phyloP scores from a whole-genome alignment of 1,140 invertebrate genomes.

The Schlechtendalia chinensis region DNA sequence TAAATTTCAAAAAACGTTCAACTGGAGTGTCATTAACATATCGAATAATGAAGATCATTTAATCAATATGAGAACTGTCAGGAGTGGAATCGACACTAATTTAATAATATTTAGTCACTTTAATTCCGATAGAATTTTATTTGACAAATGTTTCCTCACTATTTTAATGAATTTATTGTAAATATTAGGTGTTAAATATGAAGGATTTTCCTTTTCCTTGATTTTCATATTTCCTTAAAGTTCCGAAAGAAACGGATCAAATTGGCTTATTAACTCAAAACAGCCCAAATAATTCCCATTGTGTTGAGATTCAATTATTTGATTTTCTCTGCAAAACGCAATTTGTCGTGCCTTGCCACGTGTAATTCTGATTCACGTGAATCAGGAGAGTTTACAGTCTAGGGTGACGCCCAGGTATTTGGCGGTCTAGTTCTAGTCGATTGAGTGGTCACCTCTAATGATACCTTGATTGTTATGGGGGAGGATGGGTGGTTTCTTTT shows the following conservation, averaged over 20 bases:
- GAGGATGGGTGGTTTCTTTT: too few relatives aligned
- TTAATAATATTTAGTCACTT: slow-evolving; percentile 18
- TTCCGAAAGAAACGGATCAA: neutral
- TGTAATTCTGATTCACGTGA: too few relatives aligned
- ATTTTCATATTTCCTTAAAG: neutral
- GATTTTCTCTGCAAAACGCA: neutral
- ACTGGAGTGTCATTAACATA: slow-evolving; percentile 15
- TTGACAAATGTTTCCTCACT: too few relatives aligned
- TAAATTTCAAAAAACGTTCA: slow-evolving; percentile 16
- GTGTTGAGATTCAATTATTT: neutral
- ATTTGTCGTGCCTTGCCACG: too few relatives aligned
- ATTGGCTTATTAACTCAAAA: neutral
- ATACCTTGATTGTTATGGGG: too few relatives aligned
- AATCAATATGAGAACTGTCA: slow-evolving; percentile 51
- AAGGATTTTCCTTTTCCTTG: neutral
- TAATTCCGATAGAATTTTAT: too few relatives aligned
- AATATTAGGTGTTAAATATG: neutral
- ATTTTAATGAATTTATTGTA: neutral
- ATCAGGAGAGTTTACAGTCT: too few relatives aligned
- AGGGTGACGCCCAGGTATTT: too few relatives aligned
- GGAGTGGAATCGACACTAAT: slow-evolving; percentile 3
- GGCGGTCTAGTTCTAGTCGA: too few relatives aligned
- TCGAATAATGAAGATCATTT: slow-evolving; percentile 32
- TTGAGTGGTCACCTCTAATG: too few relatives aligned
- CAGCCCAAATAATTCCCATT: neutral